A percentile compares a stretch with the other conserved stretches of the same genome.
These are phyloP conservation scores for Napeogenes inachia DNA, from an alignment of 2,888 invertebrate species.

Conservation along the genomic window DNA sequence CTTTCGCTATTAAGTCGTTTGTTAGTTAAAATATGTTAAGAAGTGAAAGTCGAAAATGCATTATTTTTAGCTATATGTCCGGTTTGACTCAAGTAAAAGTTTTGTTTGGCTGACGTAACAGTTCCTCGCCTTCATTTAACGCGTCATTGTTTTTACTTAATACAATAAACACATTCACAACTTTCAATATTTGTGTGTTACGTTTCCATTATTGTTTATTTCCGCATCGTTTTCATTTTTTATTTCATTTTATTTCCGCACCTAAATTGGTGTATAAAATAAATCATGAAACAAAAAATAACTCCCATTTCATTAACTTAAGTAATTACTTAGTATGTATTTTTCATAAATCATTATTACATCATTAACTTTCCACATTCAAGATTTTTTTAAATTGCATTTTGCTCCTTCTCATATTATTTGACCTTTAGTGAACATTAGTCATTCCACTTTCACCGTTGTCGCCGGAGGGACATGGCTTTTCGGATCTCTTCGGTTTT, in stretches of 20 bases:
- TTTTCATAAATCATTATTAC: slow-evolving; percentile 10
- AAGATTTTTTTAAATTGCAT: slow-evolving; percentile 26
- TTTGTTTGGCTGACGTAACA: slow-evolving; percentile 63
- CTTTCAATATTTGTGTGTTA: neutral
- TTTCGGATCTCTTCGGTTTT: slow-evolving; percentile 61
- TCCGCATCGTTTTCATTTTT: no score
- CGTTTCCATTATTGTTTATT: no score
- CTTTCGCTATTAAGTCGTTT: slow-evolving; percentile 37
- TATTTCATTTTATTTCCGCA: no score
- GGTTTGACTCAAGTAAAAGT: slow-evolving; percentile 67
- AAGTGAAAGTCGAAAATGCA: slow-evolving; percentile 63
- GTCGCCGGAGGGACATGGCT: slow-evolving; percentile 57
- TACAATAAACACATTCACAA: neutral
- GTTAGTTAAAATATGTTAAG: slow-evolving; percentile 35
- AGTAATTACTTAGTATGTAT: slow-evolving; percentile 35
- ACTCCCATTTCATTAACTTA: slow-evolving; percentile 28
- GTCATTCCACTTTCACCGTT: slow-evolving; percentile 59
- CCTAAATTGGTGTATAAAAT: no score
- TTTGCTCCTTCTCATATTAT: slow-evolving; percentile 17
- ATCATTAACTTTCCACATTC: slow-evolving; percentile 21
- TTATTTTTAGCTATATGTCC: slow-evolving; percentile 61
- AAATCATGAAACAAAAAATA: no score
- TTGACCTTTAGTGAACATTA: slow-evolving; percentile 41
- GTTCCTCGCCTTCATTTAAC: slow-evolving; percentile 39
- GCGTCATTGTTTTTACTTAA: slow-evolving; percentile 22